Evolutionary conservation across 2,888 invertebrate species (phyloP), one percentile per base, ranked within the genome.

Genomic region (Cephus spinipes): DNA sequence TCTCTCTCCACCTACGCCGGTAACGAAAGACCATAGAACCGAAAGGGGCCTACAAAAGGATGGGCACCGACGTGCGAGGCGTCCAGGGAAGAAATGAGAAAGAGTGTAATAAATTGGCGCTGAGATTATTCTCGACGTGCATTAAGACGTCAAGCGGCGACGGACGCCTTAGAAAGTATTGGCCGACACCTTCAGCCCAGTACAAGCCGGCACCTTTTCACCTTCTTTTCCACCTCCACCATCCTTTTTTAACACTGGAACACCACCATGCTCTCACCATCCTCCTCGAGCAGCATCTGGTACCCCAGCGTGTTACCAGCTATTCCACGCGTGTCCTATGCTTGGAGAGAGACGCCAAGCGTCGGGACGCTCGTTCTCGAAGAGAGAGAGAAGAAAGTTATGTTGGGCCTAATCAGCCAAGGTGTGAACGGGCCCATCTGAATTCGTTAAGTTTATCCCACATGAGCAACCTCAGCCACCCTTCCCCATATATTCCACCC

Each of bases 131-230:
- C 91, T 86, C 90, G 91, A 91, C 91, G 89, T 91, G 90, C 91
- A 91, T 91, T 91, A 91, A 91, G 91, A 91, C 91, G 91, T 91
- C 91, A 91, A 91, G 91, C 91, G 86, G 91, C 90, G 91, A 88
- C 89, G 89, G 86, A 88, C 89, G 89, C 88, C 89, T 87, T 90
- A 88, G 83, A 89, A 91, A 91, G 90, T 90, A 91, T 90, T 90
- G 91, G 86, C 91, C 90, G 89, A 90, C 90, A 91, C 91, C 89
- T 91, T 89, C 87, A 85, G 85, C 87, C 40, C 40, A 15, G 40
- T 40, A 15, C 40, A 15, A 77, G 86, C 86, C 82, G 74, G 74
- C 73, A 69, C 31, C 73, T 74, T 15, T 69, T 23, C 69, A 15
- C 69, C 74, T 79, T 76, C 68, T 73, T 79, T 55, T 76, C 78